These are phyloP conservation scores for Baronia brevicornis DNA, from an alignment of 2,888 invertebrate genomes.

Conservation along the genomic window DNA sequence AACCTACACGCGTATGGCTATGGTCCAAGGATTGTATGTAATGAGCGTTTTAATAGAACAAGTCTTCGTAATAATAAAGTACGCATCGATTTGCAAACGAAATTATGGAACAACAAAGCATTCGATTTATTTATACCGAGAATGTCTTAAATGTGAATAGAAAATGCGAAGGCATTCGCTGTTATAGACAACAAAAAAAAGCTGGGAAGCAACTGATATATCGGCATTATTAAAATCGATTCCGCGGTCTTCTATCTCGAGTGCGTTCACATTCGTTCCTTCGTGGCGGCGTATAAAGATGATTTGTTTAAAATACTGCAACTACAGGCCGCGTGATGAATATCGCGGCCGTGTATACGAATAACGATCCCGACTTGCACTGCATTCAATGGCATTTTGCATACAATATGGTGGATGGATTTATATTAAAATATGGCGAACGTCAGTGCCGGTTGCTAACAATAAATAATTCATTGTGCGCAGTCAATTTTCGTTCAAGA, in stretches of 20 bases:
- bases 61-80: neutral
- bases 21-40: constrained; percentile 20
- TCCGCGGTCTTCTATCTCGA: constrained; percentile 27
- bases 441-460: constrained; percentile 68
- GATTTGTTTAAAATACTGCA: constrained; percentile 72
- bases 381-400: constrained; percentile 75
- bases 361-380: constrained; percentile 72
- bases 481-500: constrained; percentile 69
- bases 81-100: neutral
- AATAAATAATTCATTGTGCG: constrained; percentile 73
- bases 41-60: constrained; percentile 12
- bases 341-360: constrained; percentile 69
- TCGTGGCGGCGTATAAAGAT: constrained; percentile 55
- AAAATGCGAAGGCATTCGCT: neutral
- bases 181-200: constrained; percentile 11
- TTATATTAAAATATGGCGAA: constrained; percentile 74
- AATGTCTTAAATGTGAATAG: constrained; percentile 1
- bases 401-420: constrained; percentile 75
- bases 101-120: no score
- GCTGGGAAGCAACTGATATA: constrained; percentile 14
- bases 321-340: constrained; percentile 62
- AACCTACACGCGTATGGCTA: constrained; percentile 16
- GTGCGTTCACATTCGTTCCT: constrained; percentile 32
- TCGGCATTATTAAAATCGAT: constrained; percentile 51
- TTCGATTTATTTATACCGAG: no score